Evolutionary conservation across 2,888 invertebrate species (phyloP).

Genomic region (Brenthis hecate): DNA sequence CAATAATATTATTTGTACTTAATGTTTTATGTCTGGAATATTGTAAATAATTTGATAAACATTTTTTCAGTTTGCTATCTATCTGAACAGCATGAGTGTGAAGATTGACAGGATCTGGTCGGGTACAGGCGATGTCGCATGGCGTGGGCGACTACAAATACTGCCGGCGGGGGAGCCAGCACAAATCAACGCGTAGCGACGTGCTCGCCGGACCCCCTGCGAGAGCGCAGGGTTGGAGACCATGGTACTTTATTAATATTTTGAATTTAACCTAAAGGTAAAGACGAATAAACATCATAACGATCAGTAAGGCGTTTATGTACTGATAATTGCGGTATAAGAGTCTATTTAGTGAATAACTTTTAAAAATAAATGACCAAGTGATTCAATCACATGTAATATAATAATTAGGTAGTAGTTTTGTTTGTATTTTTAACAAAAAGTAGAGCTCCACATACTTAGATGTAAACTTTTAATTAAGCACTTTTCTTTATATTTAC

Average conservation of each 20-base stretch:
- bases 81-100: slow-evolving; percentile 35
- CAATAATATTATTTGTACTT: no score
- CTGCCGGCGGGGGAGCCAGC: slow-evolving; percentile 76
- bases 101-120: slow-evolving; percentile 43
- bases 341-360: background rate
- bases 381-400: no score
- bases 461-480: background rate
- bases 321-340: background rate
- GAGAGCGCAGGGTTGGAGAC: slow-evolving; percentile 41
- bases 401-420: no score
- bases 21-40: no score
- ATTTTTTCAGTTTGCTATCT: background rate
- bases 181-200: slow-evolving; percentile 75
- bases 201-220: slow-evolving; percentile 64
- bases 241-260: slow-evolving; percentile 7
- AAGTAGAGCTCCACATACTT: background rate
- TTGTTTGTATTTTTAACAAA: background rate
- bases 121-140: slow-evolving; percentile 42
- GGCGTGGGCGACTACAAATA: slow-evolving; percentile 70
- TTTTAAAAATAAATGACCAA: no score
- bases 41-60: no score
- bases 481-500: background rate
- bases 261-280: background rate
- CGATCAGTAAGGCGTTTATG: background rate
- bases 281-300: slow-evolving; percentile 4